These are phyloP conservation scores for Sesia apiformis DNA, from an alignment of 2,888 invertebrate species.

Conservation along the genomic window DNA sequence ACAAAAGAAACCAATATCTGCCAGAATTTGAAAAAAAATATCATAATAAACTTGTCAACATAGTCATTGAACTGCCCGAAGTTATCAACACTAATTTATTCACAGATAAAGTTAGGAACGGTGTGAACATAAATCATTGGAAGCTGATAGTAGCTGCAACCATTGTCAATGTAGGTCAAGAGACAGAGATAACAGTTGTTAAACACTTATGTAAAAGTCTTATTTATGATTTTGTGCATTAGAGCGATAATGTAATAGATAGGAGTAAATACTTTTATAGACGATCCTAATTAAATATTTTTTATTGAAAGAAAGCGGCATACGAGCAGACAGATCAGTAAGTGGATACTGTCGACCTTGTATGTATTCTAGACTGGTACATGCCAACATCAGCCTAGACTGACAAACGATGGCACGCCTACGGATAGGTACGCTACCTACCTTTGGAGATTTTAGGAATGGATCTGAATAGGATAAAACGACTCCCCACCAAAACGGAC, in stretches of 20 bases:
- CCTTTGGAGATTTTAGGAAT: too few relatives aligned
- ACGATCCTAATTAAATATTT: too few relatives aligned
- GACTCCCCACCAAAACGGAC: too few relatives aligned
- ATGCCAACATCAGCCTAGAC: too few relatives aligned
- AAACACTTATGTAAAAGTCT: not conserved
- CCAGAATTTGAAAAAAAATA: not conserved
- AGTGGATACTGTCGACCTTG: too few relatives aligned
- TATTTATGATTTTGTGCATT: not conserved
- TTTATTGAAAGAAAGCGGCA: too few relatives aligned
- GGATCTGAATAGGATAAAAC: too few relatives aligned
- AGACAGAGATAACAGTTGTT: not conserved
- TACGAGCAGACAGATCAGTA: too few relatives aligned
- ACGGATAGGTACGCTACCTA: too few relatives aligned
- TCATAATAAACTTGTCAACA: slow-evolving; percentile 4
- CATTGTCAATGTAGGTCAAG: slow-evolving; percentile 3
- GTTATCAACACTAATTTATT: slow-evolving; percentile 2
- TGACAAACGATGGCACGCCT: too few relatives aligned
- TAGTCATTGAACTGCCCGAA: slow-evolving; percentile 2
- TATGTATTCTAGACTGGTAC: too few relatives aligned
- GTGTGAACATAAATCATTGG: slow-evolving; percentile 2
- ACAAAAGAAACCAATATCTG: too few relatives aligned
- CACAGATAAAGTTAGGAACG: not conserved
- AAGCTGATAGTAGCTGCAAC: not conserved
- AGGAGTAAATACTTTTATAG: not conserved
- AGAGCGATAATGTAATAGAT: not conserved